Evolutionary conservation across 1,140 invertebrate genomes (phyloP).

Genomic region (Phthorimaea operculella): DNA sequence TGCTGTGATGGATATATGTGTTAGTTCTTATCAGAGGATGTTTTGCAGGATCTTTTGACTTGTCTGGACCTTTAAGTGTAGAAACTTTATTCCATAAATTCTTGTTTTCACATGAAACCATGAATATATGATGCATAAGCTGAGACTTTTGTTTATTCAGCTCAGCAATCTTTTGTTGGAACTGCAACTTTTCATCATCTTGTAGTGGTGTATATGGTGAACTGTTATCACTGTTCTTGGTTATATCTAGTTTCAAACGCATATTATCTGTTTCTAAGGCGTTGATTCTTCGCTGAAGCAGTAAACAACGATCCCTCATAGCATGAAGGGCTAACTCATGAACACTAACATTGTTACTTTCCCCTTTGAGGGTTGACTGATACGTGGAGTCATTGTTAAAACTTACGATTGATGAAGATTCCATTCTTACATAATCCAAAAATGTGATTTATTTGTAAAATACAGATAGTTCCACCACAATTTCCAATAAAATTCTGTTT

Average conservation of each 20-base stretch:
- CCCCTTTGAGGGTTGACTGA: constrained; percentile 49
- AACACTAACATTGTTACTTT: constrained; percentile 66
- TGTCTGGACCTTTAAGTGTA: constrained; percentile 62
- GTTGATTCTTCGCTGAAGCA: constrained; percentile 75
- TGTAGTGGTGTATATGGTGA: constrained; percentile 41
- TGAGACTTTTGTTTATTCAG: constrained; percentile 79
- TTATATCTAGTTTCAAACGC: constrained; percentile 69
- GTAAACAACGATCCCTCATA: constrained; percentile 81
- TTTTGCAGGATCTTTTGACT: constrained; percentile 59
- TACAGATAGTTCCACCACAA: too few species aligned
- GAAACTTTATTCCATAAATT: constrained; percentile 80
- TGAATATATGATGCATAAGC: constrained; percentile 77
- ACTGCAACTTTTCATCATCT: constrained; percentile 56
- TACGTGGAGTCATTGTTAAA: constrained; percentile 59
- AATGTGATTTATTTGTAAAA: too few species aligned
- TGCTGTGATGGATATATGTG: constrained; percentile 73
- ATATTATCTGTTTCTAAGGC: constrained; percentile 80
- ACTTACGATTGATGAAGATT: constrained; percentile 58
- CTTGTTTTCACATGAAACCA: constrained; percentile 84
- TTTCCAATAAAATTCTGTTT: too few species aligned
- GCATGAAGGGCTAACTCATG: constrained; percentile 81
- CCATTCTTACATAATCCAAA: constrained; percentile 26
- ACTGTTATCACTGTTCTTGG: constrained; percentile 38
- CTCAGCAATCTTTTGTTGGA: constrained; percentile 72
- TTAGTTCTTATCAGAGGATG: constrained; percentile 69